These are phyloP conservation scores for Gasterosteus nipponicus DNA, from an alignment of 2,113 vertebrate species.

Conservation along the genomic window DNA sequence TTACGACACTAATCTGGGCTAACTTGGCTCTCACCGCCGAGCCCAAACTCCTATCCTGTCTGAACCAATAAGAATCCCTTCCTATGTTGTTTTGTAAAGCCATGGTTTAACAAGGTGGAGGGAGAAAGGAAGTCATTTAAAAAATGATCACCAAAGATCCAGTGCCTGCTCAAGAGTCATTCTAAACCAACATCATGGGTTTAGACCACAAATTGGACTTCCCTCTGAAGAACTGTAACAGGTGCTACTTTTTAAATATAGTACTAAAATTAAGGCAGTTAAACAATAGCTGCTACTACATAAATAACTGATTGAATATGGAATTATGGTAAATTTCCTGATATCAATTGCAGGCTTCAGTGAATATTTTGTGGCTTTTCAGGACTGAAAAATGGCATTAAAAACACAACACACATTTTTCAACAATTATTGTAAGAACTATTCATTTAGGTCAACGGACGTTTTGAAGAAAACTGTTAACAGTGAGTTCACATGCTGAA, in stretches of 20 bases:
- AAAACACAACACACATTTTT: not conserved
- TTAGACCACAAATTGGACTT: not conserved
- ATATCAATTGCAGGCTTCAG: not conserved
- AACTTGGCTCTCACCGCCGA: conserved; percentile 26
- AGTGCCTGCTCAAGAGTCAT: not conserved
- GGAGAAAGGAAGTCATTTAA: conserved; percentile 8
- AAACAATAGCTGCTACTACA: not conserved
- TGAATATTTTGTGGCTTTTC: not conserved
- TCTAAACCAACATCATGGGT: not conserved
- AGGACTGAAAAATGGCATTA: not conserved
- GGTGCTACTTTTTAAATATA: not conserved
- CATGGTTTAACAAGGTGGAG: conserved; percentile 4
- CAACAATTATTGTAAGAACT: not conserved
- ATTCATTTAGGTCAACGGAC: not conserved
- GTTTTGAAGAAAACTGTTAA: not conserved
- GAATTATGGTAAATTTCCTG: not conserved
- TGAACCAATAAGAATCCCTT: conserved; percentile 40
- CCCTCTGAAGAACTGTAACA: not conserved
- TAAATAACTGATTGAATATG: not conserved
- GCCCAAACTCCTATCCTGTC: conserved; percentile 42
- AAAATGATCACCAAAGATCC: conserved; percentile 6
- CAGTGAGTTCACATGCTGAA: not conserved
- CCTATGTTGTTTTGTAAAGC: conserved; percentile 22
- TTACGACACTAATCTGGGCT: conserved; percentile 46
- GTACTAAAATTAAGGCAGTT: not conserved